These are phyloP conservation scores for Pelagia noctiluca DNA, from an alignment of 30 jellyfish, hydroid and myxozoan species.

Conservation along the genomic window DNA sequence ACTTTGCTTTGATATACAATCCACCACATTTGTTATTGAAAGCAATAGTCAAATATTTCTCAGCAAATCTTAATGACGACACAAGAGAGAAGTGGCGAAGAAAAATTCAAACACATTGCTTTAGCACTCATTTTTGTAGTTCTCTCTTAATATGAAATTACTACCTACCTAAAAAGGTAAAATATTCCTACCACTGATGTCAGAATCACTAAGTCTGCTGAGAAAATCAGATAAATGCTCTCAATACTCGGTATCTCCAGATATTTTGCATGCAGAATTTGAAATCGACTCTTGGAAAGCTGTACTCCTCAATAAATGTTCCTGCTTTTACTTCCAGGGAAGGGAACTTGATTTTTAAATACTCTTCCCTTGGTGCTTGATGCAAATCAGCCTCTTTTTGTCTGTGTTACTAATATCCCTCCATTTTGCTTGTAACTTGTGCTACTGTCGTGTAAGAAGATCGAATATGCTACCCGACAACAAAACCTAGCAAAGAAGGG, in stretches of 20 bases:
- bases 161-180: constrained; percentile 1
- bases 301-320: background rate
- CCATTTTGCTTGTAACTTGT: background rate
- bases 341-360: constrained; percentile 1
- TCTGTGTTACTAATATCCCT: background rate
- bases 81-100: too few species aligned
- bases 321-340: background rate
- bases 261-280: background rate
- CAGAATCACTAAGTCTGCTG: constrained; percentile 15
- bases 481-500: background rate
- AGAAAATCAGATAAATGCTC: constrained; percentile 4
- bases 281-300: background rate
- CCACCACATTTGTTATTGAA: too few species aligned
- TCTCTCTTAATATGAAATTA: background rate
- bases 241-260: background rate
- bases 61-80: too few species aligned
- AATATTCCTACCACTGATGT: background rate
- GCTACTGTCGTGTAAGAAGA: background rate
- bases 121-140: too few species aligned
- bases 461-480: constrained; percentile 6
- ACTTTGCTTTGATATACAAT: too few species aligned
- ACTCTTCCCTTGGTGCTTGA: background rate
- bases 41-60: too few species aligned
- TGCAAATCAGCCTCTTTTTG: background rate
- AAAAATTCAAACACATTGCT: too few species aligned